phyloP scores from a whole-genome alignment of 2,113 vertebrate species.

The Passer domesticus region DNA sequence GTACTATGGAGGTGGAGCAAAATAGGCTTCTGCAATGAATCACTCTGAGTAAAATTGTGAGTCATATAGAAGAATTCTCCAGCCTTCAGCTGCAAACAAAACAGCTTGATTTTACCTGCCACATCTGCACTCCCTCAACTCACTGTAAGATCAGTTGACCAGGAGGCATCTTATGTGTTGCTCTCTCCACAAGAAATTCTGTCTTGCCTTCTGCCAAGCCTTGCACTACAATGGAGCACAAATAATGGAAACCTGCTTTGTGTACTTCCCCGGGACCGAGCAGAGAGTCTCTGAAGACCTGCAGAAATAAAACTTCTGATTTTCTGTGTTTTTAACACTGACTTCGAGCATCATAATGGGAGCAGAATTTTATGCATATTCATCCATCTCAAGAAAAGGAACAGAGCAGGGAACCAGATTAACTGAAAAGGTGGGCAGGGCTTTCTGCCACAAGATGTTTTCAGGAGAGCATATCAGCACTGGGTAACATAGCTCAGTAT shows the following conservation, averaged over 20 bases:
- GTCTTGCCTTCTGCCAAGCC: background rate
- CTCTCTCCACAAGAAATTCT: background rate
- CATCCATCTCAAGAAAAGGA: background rate
- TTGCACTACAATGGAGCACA: background rate
- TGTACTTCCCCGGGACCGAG: fast-evolving
- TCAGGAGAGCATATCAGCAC: background rate
- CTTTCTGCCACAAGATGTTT: background rate
- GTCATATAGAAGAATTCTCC: background rate
- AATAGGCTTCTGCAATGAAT: background rate
- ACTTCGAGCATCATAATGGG: background rate
- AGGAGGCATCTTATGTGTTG: background rate
- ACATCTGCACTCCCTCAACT: background rate
- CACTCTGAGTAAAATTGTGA: background rate
- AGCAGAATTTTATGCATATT: background rate
- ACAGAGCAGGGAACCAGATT: background rate
- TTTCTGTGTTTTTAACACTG: background rate
- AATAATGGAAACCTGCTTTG: background rate
- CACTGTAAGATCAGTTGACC: background rate
- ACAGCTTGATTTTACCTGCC: background rate
- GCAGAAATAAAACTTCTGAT: background rate
- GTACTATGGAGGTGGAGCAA: background rate
- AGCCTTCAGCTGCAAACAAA: background rate
- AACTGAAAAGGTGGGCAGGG: background rate
- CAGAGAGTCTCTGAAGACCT: background rate
- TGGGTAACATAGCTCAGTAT: background rate